phyloP scores from a whole-genome alignment of 2,113 vertebrate genomes.

The Poeciliopsis turrubarensis region DNA sequence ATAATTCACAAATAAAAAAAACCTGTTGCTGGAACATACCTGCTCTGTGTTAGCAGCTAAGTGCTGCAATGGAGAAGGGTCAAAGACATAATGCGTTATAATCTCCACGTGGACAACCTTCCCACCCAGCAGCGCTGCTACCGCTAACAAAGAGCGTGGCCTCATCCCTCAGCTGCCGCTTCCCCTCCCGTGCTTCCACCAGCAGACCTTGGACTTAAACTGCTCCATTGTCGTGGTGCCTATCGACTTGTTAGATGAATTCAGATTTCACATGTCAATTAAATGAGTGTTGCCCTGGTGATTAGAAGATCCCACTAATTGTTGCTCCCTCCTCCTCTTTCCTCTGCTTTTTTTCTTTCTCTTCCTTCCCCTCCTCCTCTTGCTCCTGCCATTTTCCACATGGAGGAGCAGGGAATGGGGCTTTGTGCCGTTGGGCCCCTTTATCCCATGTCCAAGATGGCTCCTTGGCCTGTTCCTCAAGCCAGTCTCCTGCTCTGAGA shows the following conservation, averaged over 20 bases:
- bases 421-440: slow-evolving; percentile 77
- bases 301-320: slow-evolving; percentile 83
- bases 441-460: slow-evolving; percentile 71
- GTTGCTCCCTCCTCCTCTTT: slow-evolving; percentile 67
- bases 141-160: slow-evolving; percentile 67
- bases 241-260: slow-evolving; percentile 80
- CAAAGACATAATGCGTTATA: slow-evolving; percentile 69
- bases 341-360: slow-evolving; percentile 54
- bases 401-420: slow-evolving; percentile 78
- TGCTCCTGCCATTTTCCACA: slow-evolving; percentile 81
- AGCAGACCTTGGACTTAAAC: slow-evolving; percentile 51
- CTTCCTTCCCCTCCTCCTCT: slow-evolving; percentile 69
- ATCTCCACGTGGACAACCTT: slow-evolving; percentile 65
- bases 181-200: slow-evolving; percentile 56
- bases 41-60: slow-evolving; percentile 29
- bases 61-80: slow-evolving; percentile 43
- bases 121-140: slow-evolving; percentile 47
- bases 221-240: slow-evolving; percentile 67
- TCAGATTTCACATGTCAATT: slow-evolving; percentile 83
- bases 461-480: slow-evolving; percentile 60
- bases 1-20: slow-evolving; percentile 32
- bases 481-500: slow-evolving; percentile 23
- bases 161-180: slow-evolving; percentile 67
- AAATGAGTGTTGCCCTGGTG: slow-evolving; percentile 80
- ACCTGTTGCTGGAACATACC: slow-evolving; percentile 20